These are phyloP conservation scores for Drosophila bocki DNA, from an alignment of 1,140 invertebrate species.

Conservation along the genomic window DNA sequence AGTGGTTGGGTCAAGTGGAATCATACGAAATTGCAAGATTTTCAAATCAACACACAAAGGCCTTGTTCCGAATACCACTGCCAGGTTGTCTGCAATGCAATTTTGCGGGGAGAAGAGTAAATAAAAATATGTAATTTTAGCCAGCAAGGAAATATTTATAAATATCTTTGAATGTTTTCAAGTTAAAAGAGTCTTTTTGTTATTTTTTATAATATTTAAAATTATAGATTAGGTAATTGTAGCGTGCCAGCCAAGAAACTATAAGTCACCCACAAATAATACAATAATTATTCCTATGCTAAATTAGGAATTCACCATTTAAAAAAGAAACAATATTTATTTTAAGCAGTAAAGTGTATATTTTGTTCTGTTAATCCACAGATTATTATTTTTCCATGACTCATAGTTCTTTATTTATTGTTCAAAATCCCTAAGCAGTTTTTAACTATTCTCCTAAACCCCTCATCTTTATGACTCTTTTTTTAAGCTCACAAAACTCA, in stretches of 20 bases:
- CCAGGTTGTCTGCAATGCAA: not conserved
- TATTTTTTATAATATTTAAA: not conserved
- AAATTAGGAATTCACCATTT: too few species aligned
- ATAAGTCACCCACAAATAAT: not conserved
- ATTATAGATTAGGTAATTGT: not conserved
- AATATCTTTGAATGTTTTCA: not conserved
- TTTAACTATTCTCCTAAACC: not conserved
- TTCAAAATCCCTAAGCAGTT: not conserved
- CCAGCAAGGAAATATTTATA: too few species aligned
- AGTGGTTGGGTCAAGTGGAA: slow-evolving; percentile 30
- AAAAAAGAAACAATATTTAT: too few species aligned
- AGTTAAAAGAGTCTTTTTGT: not conserved
- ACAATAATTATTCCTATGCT: too few species aligned
- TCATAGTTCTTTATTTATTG: not conserved
- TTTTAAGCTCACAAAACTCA: slow-evolving; percentile 10
- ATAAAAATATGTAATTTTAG: not conserved
- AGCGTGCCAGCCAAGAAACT: not conserved
- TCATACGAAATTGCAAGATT: slow-evolving; percentile 1
- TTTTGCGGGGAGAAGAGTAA: not conserved
- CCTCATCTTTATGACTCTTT: not conserved
- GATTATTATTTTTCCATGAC: not conserved
- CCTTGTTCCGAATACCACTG: slow-evolving; percentile 7
- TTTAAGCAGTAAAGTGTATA: not conserved
- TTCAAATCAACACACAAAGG: not conserved
- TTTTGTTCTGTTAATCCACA: not conserved